Conservation (phyloP, 2,113 vertebrate genomes). For the Perca flavescens region DNA sequence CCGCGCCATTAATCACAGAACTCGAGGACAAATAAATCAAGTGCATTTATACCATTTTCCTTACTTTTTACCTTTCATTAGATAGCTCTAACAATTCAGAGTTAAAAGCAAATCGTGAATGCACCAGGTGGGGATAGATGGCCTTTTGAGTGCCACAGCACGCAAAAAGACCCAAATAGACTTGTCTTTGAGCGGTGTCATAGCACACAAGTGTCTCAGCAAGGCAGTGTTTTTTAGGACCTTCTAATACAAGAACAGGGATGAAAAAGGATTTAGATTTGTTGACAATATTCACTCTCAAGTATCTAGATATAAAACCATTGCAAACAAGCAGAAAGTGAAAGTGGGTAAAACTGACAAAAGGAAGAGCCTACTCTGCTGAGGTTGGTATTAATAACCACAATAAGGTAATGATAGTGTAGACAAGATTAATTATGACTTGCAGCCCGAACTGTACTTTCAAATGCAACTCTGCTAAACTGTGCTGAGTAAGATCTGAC, state of each 20-base stretch:
- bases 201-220: slow-evolving; percentile 41
- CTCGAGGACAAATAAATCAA: slow-evolving; percentile 21
- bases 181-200: slow-evolving; percentile 36
- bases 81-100: slow-evolving; percentile 6
- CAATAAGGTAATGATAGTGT: neutral
- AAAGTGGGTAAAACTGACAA: neutral
- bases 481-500: neutral
- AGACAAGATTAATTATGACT: neutral
- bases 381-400: neutral
- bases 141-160: slow-evolving; percentile 46
- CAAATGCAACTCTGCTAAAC: neutral
- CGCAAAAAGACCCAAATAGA: slow-evolving; percentile 45
- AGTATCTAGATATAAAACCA: slow-evolving; percentile 18
- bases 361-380: neutral
- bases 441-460: no score
- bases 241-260: slow-evolving; percentile 39
- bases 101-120: slow-evolving; percentile 15
- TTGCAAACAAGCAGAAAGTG: slow-evolving; percentile 2
- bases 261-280: slow-evolving; percentile 46
- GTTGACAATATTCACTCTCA: slow-evolving; percentile 36
- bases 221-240: slow-evolving; percentile 26
- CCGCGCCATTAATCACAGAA: slow-evolving; percentile 19
- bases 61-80: slow-evolving; percentile 3
- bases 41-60: neutral
- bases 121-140: slow-evolving; percentile 11